Evolutionary conservation across 2,797 vertebrate genomes (phyloP).

Genomic region (Danio tinwini): DNA sequence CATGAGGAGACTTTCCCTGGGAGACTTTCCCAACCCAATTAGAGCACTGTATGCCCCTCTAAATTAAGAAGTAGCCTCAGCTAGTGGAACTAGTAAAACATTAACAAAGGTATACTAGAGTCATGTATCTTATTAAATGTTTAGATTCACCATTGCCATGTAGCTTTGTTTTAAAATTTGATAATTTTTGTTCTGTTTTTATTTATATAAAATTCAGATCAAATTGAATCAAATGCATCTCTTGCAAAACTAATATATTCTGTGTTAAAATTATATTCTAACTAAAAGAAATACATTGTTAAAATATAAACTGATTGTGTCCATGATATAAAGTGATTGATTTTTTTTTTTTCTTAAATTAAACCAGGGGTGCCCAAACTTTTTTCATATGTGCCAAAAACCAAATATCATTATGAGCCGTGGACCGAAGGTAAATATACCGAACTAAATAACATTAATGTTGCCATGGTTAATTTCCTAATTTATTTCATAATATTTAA

Average conservation of each 20-base stretch:
- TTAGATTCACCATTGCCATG: background rate
- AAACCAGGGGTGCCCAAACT: no score
- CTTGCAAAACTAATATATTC: background rate
- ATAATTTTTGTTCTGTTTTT: background rate
- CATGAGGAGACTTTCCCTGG: background rate
- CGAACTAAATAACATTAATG: no score
- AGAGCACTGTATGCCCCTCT: background rate
- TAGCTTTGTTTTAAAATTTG: background rate
- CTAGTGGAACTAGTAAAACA: background rate
- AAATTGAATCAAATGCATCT: background rate
- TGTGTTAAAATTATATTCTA: no score
- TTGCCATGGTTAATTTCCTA: no score
- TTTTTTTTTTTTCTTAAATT: no score
- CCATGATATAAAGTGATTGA: no score
- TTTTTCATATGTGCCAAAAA: no score
- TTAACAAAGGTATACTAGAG: background rate
- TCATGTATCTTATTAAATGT: background rate
- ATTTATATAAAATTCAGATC: background rate
- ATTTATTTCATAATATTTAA: no score
- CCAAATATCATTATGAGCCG: no score
- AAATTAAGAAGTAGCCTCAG: background rate
- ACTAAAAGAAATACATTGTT: no score
- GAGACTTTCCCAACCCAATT: conserved; percentile 17
- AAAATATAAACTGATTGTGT: no score
- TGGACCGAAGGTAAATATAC: no score